phyloP scores from a whole-genome alignment of 2,888 invertebrate species.

The Alitta virens region DNA sequence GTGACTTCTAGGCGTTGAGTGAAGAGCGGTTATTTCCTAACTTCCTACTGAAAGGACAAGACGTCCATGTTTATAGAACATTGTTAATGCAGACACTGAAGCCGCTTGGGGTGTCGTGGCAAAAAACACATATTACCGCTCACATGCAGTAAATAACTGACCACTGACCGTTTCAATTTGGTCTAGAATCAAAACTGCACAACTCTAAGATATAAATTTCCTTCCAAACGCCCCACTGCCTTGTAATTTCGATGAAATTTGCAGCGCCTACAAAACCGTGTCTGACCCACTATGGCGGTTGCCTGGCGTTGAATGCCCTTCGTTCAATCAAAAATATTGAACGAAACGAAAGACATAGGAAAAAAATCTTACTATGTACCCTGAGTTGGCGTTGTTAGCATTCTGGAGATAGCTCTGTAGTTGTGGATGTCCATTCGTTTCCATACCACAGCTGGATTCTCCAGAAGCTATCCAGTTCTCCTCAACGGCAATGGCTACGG shows the following conservation, averaged over 20 bases:
- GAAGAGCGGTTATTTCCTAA: too few relatives aligned
- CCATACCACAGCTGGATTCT: constrained; percentile 57
- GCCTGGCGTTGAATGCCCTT: not conserved
- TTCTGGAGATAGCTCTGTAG: constrained; percentile 58
- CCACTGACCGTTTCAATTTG: not conserved
- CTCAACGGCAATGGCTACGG: constrained; percentile 43
- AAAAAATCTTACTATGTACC: constrained; percentile 57
- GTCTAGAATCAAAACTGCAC: constrained; percentile 2
- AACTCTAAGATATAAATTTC: not conserved
- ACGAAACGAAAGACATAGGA: not conserved
- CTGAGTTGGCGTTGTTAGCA: constrained; percentile 57
- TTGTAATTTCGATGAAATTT: constrained; percentile 2
- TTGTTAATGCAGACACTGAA: too few relatives aligned
- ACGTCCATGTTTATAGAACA: too few relatives aligned
- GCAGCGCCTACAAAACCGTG: constrained; percentile 6
- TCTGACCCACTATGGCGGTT: constrained; percentile 13
- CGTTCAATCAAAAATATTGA: too few relatives aligned
- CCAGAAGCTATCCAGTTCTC: constrained; percentile 38
- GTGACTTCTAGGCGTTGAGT: too few relatives aligned
- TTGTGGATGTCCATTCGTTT: constrained; percentile 60
- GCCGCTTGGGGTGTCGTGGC: too few relatives aligned
- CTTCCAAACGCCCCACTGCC: not conserved
- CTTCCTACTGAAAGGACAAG: too few relatives aligned
- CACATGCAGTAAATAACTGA: too few relatives aligned
- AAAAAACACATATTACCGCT: too few relatives aligned